Conservation (phyloP, 2,113 vertebrate species). For the Lichenostomus cassidix region DNA sequence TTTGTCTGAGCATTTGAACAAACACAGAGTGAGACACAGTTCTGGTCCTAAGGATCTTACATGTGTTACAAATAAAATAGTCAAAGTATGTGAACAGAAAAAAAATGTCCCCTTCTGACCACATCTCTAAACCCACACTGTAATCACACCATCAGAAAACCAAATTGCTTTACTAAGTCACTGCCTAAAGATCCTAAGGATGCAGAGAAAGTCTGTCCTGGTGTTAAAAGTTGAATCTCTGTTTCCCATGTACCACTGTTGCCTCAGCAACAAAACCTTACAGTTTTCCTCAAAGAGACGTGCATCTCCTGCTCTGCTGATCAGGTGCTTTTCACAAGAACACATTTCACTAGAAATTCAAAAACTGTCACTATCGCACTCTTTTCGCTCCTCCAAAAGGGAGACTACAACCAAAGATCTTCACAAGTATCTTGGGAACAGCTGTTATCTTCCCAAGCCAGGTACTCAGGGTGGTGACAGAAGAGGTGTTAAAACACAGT, state of each 20-base stretch:
- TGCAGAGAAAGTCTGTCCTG: not conserved
- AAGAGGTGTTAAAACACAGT: not conserved
- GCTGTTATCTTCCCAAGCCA: not conserved
- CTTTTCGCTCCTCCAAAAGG: not conserved
- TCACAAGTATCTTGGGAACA: not conserved
- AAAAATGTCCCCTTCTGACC: not conserved
- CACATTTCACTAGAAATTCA: not conserved
- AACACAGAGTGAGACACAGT: not conserved
- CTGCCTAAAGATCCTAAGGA: not conserved
- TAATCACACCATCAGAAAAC: not conserved
- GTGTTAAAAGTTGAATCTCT: not conserved
- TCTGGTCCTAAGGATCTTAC: not conserved
- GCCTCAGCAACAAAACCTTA: slow-evolving; percentile 13
- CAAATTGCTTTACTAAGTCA: not conserved
- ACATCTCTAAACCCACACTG: not conserved
- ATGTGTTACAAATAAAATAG: not conserved
- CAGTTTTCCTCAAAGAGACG: not conserved
- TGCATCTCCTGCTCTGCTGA: not conserved
- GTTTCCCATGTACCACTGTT: not conserved
- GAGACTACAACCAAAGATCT: not conserved
- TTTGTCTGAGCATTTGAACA: not conserved
- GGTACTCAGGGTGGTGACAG: not conserved
- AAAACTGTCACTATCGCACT: not conserved
- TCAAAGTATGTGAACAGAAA: not conserved
- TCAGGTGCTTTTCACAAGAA: slow-evolving; percentile 14